These are phyloP conservation scores for Cristatella mucedo DNA, from an alignment of 2,888 invertebrate species.

Conservation along the genomic window DNA sequence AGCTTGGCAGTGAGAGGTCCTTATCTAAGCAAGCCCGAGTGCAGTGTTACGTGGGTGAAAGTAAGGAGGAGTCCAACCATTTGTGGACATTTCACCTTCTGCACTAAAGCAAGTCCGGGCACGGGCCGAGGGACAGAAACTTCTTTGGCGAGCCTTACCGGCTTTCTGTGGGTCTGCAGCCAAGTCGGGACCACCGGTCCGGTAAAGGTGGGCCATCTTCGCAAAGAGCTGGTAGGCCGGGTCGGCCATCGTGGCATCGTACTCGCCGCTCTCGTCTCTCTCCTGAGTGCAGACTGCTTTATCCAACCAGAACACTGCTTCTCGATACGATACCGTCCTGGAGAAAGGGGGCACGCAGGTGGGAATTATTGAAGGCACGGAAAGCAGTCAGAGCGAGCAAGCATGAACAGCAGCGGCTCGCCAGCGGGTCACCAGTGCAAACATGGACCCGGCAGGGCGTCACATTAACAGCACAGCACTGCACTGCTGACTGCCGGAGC, in stretches of 20 bases:
- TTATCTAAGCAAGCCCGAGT: no score
- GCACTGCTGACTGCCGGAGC: no score
- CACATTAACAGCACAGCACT: no score
- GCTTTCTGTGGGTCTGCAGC: conserved; percentile 39
- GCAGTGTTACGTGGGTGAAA: no score
- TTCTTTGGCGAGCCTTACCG: conserved; percentile 20
- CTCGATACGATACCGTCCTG: conserved; percentile 34
- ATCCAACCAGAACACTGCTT: conserved; percentile 39
- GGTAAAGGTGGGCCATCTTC: conserved; percentile 41
- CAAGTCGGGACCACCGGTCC: conserved; percentile 38
- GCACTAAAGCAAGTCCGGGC: no score
- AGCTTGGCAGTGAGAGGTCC: no score
- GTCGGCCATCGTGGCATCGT: conserved; percentile 35
- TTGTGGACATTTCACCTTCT: no score
- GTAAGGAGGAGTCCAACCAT: no score
- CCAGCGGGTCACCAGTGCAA: not conserved
- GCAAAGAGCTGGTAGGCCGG: conserved; percentile 40
- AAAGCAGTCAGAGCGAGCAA: no score
- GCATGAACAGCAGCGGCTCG: not conserved
- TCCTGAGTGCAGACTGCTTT: conserved; percentile 32
- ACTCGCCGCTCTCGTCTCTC: conserved; percentile 31
- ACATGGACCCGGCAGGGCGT: not conserved
- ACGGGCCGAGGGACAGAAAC: not conserved
- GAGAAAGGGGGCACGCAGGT: conserved; percentile 6
- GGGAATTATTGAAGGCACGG: no score